Evolutionary conservation across 2,797 vertebrate species (phyloP).

Genomic region (Rhadinocentrus ornatus): DNA sequence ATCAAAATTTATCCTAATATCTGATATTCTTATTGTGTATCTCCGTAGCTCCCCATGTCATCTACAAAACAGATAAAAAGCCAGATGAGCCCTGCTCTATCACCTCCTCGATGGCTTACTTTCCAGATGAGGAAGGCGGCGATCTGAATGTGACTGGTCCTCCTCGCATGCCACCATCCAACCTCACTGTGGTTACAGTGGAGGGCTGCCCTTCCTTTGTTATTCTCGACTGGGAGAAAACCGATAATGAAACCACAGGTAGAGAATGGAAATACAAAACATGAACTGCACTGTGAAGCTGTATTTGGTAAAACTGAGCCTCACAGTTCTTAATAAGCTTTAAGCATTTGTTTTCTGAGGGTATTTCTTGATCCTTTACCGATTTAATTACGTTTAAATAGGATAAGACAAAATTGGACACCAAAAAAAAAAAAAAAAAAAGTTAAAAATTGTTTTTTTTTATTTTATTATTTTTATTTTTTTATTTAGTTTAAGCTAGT

Average conservation of each 20-base stretch:
- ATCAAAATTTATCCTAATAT: background rate
- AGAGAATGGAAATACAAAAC: background rate
- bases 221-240: constrained; percentile 93
- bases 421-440: too few species aligned
- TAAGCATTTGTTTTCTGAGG: too few species aligned
- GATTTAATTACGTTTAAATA: too few species aligned
- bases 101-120: constrained; percentile 90
- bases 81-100: constrained; percentile 93
- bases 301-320: too few species aligned
- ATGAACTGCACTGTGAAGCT: background rate
- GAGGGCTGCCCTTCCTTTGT: constrained; percentile 96
- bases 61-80: constrained; percentile 91
- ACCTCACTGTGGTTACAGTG: constrained; percentile 95
- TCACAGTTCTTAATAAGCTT: background rate
- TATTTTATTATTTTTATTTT: too few species aligned
- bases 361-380: too few species aligned
- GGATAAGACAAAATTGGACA: too few species aligned
- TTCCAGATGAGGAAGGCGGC: constrained; percentile 86
- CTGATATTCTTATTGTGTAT: background rate
- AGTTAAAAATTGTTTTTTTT: too few species aligned
- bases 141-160: constrained; percentile 85
- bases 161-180: constrained; percentile 89
- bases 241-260: constrained; percentile 95
- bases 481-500: too few species aligned
- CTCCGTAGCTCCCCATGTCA: constrained; percentile 88